Evolutionary conservation across 2,888 invertebrate species (phyloP).

Genomic region (Helobdella robusta): DNA sequence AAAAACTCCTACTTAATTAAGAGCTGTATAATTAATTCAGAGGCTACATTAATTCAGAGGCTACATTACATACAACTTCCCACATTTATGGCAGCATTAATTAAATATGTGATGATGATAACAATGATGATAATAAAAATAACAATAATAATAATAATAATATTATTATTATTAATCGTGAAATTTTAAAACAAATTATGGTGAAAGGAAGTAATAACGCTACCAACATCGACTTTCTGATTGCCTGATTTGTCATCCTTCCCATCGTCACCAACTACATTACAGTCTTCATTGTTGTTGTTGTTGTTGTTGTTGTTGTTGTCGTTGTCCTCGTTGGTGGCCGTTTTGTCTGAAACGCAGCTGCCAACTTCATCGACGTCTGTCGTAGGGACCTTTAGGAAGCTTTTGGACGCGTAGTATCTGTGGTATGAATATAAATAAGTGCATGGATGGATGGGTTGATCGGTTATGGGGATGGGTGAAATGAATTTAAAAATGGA

Average conservation of each 20-base stretch:
- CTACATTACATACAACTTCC: too few species aligned
- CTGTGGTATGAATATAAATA: too few species aligned
- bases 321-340: conserved; percentile 7
- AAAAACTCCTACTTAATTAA: too few species aligned
- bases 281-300: too few species aligned
- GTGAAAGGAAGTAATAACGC: background rate
- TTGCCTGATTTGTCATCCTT: conserved; percentile 1
- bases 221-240: background rate
- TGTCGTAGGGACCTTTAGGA: conserved; percentile 1
- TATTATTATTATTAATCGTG: background rate
- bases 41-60: too few species aligned
- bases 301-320: background rate
- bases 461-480: background rate
- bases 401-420: conserved; percentile 19
- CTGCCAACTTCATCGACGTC: conserved; percentile 18
- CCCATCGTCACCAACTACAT: background rate
- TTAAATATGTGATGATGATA: background rate
- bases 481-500: too few species aligned
- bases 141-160: background rate
- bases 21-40: too few species aligned
- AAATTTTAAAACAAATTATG: background rate
- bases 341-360: conserved; percentile 16
- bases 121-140: background rate
- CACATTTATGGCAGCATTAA: background rate
- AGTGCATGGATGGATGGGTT: too few species aligned